Evolutionary conservation across 2,888 invertebrate species (phyloP).

Genomic region (Lycocerus yunnanus): DNA sequence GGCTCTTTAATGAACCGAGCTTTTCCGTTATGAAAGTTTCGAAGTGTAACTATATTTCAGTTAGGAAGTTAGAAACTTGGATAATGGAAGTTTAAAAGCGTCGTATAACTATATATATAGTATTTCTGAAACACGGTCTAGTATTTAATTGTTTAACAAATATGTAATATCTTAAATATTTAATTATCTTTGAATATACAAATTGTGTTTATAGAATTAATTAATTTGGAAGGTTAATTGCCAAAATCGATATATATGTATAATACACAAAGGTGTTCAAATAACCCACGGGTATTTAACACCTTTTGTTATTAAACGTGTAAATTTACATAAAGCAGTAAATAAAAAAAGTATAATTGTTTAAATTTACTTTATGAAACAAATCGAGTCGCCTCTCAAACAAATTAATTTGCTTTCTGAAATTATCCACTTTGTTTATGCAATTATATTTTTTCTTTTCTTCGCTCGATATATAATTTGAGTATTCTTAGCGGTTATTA

Average conservation of each 20-base stretch:
- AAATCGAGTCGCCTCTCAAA: background rate
- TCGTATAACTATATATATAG: background rate
- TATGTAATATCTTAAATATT: background rate
- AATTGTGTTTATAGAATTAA: background rate
- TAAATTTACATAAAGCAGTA: background rate
- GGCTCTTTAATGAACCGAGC: background rate
- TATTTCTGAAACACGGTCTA: background rate
- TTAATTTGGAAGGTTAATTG: background rate
- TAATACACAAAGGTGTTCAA: background rate
- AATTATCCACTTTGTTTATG: background rate
- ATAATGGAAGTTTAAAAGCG: background rate
- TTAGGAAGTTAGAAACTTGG: background rate
- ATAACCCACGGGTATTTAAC: background rate
- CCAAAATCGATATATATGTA: background rate
- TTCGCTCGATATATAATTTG: background rate
- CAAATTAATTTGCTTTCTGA: background rate
- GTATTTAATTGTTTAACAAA: background rate
- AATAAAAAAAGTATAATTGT: background rate
- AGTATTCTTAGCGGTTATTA: background rate
- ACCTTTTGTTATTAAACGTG: background rate
- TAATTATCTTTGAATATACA: background rate
- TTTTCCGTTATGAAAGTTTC: background rate
- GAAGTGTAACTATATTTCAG: background rate
- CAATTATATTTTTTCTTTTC: background rate
- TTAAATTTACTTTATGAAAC: background rate